Evolutionary conservation across 2,113 vertebrate genomes (phyloP).

Genomic region (Dryoscopus gambensis): DNA sequence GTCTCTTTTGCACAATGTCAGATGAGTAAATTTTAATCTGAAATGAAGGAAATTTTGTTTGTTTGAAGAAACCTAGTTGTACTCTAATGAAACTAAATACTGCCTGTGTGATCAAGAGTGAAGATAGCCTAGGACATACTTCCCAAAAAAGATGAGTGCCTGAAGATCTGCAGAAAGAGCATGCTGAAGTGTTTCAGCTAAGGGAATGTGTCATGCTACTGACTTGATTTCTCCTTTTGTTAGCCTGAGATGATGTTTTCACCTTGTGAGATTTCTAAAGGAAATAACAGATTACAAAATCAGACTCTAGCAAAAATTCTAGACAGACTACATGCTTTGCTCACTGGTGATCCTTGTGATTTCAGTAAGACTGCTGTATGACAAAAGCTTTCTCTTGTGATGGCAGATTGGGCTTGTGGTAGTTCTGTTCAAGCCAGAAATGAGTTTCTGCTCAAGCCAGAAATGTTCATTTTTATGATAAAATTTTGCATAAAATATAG

Average conservation of each 20-base stretch:
- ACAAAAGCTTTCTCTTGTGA: neutral
- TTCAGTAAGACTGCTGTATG: neutral
- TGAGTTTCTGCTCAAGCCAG: neutral
- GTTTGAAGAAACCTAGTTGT: neutral
- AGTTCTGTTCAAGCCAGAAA: neutral
- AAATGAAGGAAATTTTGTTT: neutral
- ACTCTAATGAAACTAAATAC: neutral
- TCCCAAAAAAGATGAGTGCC: neutral
- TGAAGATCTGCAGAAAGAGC: neutral
- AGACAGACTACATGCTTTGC: neutral
- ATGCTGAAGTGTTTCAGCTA: neutral
- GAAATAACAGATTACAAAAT: neutral
- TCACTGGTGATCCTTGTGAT: neutral
- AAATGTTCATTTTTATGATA: neutral
- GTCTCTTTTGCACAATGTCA: neutral
- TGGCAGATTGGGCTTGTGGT: neutral
- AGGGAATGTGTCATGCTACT: neutral
- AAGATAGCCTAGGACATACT: neutral
- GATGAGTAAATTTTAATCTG: neutral
- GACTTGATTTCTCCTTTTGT: neutral
- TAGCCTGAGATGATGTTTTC: neutral
- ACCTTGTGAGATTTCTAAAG: neutral
- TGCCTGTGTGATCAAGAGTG: neutral
- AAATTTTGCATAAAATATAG: neutral
- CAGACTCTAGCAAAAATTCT: neutral